Percentiles rank a stretch among this genome's conserved stretches.
These are phyloP conservation scores for Saccostrea cuccullata DNA, from an alignment of 1,140 invertebrate species.

Conservation along the genomic window DNA sequence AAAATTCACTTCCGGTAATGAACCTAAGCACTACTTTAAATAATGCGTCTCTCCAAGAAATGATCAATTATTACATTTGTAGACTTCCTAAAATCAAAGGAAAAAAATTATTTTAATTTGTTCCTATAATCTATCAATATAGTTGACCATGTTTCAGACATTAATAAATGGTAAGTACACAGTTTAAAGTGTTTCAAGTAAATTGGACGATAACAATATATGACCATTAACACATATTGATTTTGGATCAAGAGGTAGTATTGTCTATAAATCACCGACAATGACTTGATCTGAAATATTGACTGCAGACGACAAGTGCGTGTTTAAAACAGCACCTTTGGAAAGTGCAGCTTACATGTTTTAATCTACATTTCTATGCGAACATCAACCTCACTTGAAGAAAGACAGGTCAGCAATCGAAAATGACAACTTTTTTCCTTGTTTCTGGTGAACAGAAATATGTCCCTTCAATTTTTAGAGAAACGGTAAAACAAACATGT, in stretches of 20 bases:
- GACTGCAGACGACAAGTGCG: conserved; percentile 19
- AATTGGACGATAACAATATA: conserved; percentile 9
- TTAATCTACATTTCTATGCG: neutral
- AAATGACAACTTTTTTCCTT: neutral
- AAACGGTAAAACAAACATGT: no score
- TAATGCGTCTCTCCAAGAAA: neutral
- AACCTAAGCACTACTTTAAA: neutral
- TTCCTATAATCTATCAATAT: neutral
- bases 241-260: neutral
- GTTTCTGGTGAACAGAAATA: neutral
- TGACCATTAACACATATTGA: conserved; percentile 4
- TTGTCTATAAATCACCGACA: neutral
- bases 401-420: neutral
- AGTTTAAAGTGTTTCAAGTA: neutral
- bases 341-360: neutral
- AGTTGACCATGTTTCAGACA: neutral
- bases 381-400: conserved; percentile 4
- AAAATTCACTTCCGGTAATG: conserved; percentile 12
- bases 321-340: neutral
- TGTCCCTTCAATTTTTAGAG: neutral
- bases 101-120: neutral
- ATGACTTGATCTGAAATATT: conserved; percentile 1
- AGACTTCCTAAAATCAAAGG: neutral
- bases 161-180: neutral
- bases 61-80: neutral